phyloP scores from a whole-genome alignment of 2,113 vertebrate species.

The Daboia siamensis region DNA sequence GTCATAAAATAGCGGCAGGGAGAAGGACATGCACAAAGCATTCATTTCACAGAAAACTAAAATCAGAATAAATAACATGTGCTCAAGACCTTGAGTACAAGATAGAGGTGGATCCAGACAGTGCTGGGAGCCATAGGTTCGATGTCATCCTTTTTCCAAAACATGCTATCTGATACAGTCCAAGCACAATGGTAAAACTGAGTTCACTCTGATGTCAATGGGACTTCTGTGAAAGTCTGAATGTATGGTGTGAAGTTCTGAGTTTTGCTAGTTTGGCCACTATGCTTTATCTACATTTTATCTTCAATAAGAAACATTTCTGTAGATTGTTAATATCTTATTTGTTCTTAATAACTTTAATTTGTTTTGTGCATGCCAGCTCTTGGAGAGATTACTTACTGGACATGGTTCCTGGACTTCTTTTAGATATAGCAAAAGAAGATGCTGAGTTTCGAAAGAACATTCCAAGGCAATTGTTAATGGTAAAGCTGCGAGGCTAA shows the following conservation, averaged over 20 bases:
- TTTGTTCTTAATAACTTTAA: not conserved
- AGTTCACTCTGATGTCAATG: not conserved
- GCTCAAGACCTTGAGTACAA: not conserved
- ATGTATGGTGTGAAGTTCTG: not conserved
- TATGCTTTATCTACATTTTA: not conserved
- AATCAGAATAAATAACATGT: not conserved
- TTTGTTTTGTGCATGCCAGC: slow-evolving; percentile 58
- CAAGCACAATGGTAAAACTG: not conserved
- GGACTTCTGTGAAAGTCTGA: not conserved
- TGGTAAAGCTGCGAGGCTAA: slow-evolving; percentile 65
- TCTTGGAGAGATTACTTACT: slow-evolving; percentile 87
- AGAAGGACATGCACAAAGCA: not conserved
- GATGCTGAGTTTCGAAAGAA: slow-evolving; percentile 72
- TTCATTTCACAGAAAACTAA: not conserved
- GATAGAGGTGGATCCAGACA: not conserved
- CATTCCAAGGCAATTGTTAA: slow-evolving; percentile 75
- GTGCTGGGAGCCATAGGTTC: not conserved
- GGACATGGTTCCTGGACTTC: slow-evolving; percentile 79
- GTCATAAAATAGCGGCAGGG: not conserved
- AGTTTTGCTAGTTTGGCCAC: not conserved
- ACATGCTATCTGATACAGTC: not conserved
- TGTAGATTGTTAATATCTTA: not conserved
- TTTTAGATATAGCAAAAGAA: slow-evolving; percentile 78
- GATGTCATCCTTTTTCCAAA: not conserved
- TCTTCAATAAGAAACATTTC: not conserved